Evolutionary conservation across 2,888 invertebrate genomes (phyloP).

Genomic region (Ischnus inquisitorius): DNA sequence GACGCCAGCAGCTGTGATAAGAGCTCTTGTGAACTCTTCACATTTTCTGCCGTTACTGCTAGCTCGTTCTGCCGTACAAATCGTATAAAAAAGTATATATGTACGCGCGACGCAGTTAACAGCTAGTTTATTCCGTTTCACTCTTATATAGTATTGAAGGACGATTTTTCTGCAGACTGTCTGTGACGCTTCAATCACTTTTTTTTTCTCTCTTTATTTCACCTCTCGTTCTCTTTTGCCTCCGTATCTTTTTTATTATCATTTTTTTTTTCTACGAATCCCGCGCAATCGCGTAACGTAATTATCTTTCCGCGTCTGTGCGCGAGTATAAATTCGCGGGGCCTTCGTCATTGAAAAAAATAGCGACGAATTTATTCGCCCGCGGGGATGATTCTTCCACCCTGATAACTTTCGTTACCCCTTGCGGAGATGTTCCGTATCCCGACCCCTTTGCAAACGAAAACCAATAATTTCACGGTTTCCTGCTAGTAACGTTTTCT

Average conservation of each 20-base stretch:
- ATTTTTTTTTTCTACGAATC: conserved; percentile 31
- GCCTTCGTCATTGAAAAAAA: conserved; percentile 63
- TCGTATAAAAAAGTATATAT: conserved; percentile 29
- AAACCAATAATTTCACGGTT: conserved; percentile 78
- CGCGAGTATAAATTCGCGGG: conserved; percentile 49
- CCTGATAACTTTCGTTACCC: conserved; percentile 75
- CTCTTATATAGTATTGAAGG: conserved; percentile 35
- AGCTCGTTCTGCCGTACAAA: conserved; percentile 35
- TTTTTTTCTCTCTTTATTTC: conserved; percentile 19
- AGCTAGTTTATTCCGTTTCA: conserved; percentile 59
- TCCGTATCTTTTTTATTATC: conserved; percentile 10
- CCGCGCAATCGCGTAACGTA: conserved; percentile 67
- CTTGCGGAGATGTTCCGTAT: not conserved
- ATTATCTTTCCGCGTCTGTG: conserved; percentile 70
- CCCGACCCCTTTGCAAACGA: conserved; percentile 66
- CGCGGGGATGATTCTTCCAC: conserved; percentile 30
- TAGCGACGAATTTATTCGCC: conserved; percentile 46
- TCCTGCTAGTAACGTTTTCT: conserved; percentile 60
- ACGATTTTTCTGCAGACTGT: conserved; percentile 56
- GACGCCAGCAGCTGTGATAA: conserved; percentile 37
- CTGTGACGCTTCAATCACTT: conserved; percentile 22
- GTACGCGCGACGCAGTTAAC: conserved; percentile 58
- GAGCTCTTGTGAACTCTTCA: conserved; percentile 45
- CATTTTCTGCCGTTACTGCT: conserved; percentile 43
- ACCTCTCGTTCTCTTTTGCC: conserved; percentile 30